Evolutionary conservation across 2,113 vertebrate genomes (phyloP).

Genomic region (Todiramphus saurophagus): DNA sequence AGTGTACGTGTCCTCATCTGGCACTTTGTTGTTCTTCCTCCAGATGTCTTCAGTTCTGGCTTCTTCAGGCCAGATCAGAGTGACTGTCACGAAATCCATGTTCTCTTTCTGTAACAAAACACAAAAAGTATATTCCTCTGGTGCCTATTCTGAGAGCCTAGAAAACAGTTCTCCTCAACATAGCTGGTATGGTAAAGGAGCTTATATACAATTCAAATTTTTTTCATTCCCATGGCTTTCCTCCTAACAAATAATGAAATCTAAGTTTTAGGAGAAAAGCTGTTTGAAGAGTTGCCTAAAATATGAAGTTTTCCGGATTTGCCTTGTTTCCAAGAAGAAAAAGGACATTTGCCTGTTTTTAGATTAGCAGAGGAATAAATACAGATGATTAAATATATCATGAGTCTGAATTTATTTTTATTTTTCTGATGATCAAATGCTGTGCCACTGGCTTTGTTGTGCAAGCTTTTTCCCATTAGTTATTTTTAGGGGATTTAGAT

Average conservation of each 20-base stretch:
- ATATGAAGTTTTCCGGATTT: constrained; percentile 43
- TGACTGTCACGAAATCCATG: not conserved
- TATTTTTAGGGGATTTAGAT: constrained; percentile 60
- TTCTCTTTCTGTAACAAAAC: not conserved
- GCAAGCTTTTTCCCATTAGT: constrained; percentile 64
- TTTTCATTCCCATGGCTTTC: not conserved
- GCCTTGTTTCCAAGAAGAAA: constrained; percentile 54
- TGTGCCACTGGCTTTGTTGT: constrained; percentile 38
- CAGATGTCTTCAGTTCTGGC: not conserved
- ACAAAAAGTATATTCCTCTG: not conserved
- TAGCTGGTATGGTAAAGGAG: not conserved
- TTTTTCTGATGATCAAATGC: constrained; percentile 52
- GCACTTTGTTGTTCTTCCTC: not conserved
- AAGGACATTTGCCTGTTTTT: constrained; percentile 60
- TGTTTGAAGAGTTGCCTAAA: constrained; percentile 26
- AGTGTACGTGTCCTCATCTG: not conserved
- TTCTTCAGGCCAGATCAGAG: not conserved
- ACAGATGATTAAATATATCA: constrained; percentile 65
- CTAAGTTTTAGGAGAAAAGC: constrained; percentile 1
- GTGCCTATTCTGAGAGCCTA: not conserved
- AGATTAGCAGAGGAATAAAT: constrained; percentile 64
- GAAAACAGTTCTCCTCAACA: not conserved
- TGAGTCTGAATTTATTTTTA: constrained; percentile 61
- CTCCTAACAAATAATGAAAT: not conserved
- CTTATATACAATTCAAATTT: not conserved